These are phyloP conservation scores for Sycophila sp. DNA, from an alignment of 1,140 invertebrate genomes.

Conservation along the genomic window DNA sequence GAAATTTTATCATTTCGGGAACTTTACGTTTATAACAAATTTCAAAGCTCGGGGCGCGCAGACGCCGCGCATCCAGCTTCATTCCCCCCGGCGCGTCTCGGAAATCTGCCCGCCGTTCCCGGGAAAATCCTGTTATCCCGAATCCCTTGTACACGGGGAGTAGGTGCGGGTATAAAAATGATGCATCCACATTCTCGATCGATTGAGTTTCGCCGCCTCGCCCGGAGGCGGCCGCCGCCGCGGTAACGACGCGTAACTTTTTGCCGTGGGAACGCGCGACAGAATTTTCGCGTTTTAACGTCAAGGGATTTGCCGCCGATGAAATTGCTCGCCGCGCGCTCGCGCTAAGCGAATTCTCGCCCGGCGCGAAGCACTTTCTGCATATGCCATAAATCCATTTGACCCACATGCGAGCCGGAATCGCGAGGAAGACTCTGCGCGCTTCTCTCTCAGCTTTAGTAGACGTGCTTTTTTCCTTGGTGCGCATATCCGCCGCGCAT, in stretches of 20 bases:
- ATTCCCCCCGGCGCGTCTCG: no score
- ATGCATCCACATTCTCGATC: not conserved
- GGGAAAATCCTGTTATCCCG: no score
- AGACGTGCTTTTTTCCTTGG: slow-evolving; percentile 24
- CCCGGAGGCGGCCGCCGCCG: no score
- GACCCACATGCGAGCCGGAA: slow-evolving; percentile 46
- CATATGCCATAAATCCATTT: slow-evolving; percentile 48
- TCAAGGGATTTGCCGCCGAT: slow-evolving; percentile 43
- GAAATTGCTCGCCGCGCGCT: slow-evolving; percentile 36
- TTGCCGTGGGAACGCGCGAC: not conserved
- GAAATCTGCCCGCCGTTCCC: no score
- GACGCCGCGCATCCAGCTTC: no score
- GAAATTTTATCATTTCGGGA: no score
- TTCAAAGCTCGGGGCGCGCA: no score
- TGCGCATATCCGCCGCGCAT: no score
- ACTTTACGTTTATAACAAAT: no score
- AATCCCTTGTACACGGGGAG: not conserved
- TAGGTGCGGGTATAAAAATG: not conserved
- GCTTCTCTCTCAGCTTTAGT: not conserved
- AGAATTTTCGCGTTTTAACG: slow-evolving; percentile 39
- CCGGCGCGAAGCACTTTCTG: slow-evolving; percentile 46
- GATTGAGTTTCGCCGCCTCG: not conserved
- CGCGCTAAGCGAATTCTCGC: slow-evolving; percentile 44
- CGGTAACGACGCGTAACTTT: not conserved
- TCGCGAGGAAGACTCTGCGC: no score